Base-by-base conservation (phyloP, 2,113 vertebrate genomes). In the Phrynosoma platyrhinos region DNA sequence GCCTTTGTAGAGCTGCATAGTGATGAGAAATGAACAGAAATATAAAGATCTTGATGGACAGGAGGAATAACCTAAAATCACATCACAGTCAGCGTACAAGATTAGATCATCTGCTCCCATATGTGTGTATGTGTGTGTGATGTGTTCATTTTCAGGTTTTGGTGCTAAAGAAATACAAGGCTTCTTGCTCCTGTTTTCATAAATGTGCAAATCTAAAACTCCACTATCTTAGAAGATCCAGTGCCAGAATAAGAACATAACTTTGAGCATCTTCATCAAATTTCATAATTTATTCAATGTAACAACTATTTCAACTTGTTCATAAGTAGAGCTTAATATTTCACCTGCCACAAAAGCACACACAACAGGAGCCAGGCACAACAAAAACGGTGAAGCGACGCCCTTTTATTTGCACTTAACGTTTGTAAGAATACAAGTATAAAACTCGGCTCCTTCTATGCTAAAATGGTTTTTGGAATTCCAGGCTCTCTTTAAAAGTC, bases 211-310 rank as follows among this genome's bases (percentile, higher is more conserved):
- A 25, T 32, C 25, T 55, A 52, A 12, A 78, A 69, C 9, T 30
- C n/a, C 72, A 55, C 1, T 9, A 2, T n/a, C 4, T 58, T 53
- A 85, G 64, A 85, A 58, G 25, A 42, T 18, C 18, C 2, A 0
- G 2, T 82, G 40, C 53, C 75, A 82, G 42, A 89, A 30, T 14
- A 66, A 55, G 62, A n/a, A 40, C 23, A 47, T 20, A 27, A 12
- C 25, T 93, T 83, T 90, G 83, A 92, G 83, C 71, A 55, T 6
- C 58, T 80, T 62, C 74, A 90, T 86, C 71, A 25, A 9, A 79
- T 90, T 89, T 47, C 13, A 66, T 64, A 1, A 47, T 72, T 83
- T 71, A 79, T 58, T 87, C 64, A 0, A 1, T 0, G 5, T 71
- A 88, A 82, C 71, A 88, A 84, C 52, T 21, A 27, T 55, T 90